Percentiles rank a stretch among this genome's conserved stretches.
Evolutionary conservation across 2,888 invertebrate species (phyloP).

Genomic region (Orchesellides sinensis): DNA sequence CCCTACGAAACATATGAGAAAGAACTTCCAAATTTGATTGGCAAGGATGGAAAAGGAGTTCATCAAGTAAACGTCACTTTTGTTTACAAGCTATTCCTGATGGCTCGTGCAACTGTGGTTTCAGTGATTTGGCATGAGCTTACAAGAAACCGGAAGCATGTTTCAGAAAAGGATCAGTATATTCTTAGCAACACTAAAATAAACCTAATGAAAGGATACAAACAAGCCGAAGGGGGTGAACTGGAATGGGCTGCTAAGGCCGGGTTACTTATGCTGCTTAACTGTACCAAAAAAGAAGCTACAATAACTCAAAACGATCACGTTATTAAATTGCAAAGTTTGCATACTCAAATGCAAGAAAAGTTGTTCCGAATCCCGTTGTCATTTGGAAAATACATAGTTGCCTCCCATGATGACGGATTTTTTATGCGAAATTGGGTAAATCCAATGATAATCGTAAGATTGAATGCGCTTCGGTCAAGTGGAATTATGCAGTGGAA

Average conservation of each 20-base stretch:
- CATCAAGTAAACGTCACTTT: neutral
- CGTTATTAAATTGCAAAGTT: neutral
- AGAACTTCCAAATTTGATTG: too few relatives aligned
- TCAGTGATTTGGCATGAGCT: too few relatives aligned
- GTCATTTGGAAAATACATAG: neutral
- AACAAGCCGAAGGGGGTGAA: too few relatives aligned
- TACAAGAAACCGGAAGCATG: neutral
- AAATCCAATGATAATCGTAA: neutral
- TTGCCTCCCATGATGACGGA: neutral
- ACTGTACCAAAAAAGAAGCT: neutral
- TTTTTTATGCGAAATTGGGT: neutral
- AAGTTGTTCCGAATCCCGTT: neutral
- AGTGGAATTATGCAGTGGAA: neutral
- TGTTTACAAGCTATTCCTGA: neutral
- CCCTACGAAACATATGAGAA: too few relatives aligned
- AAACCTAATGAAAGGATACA: too few relatives aligned
- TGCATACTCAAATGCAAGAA: neutral
- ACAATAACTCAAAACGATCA: neutral
- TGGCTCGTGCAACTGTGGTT: too few relatives aligned
- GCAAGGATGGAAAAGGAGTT: neutral
- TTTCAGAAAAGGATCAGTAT: neutral
- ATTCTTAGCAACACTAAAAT: too few relatives aligned
- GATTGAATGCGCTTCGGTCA: neutral
- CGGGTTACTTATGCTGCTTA: neutral
- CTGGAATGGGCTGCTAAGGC: neutral